Evolutionary conservation across 2,888 invertebrate genomes (phyloP), one percentile per base, ranked within the genome.

Genomic region (Tupiocoris notatus): DNA sequence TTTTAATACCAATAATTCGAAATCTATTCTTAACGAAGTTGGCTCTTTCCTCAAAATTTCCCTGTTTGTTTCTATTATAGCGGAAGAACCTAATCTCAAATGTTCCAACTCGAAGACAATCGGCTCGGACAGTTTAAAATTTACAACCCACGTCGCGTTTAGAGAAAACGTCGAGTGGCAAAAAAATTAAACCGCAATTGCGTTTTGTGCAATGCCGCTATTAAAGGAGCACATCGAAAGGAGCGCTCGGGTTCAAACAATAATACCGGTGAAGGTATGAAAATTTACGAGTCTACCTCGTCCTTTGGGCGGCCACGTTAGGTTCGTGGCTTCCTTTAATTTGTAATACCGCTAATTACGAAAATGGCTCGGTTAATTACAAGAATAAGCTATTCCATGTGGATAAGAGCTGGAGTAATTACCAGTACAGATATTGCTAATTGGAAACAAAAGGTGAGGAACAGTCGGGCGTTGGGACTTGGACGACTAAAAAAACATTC

Each of bases 271-370:
- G 39, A 39, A 39, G 39, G 6, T 39, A 7, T 39, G 39, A 39
- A 39, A 39, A 39, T 39, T 39, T 39, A 39, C 39, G 39, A 39
- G 39, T 39, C 39, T 39, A 39, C 39, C 39, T 39, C 39, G 12
- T 12, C 39, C 39, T 39, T 39, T 12, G 39, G 39, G 3, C 12
- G 12, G 39, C 39, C 39, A 39, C 39, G 39, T 39, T 39, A 39
- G 20, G 66, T 54, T 66, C 16, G 54, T 17, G 18, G 25, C 25
- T 66, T 20, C 66, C 54, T 66, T 66, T 66, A 16, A 66, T 66
- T 66, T 66, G 66, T 18, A 20, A 24, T 54, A 1, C 66, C 66
- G 18, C 66, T 66, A 66, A 66, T 66, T 66, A 66, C 66, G 20
- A 54, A 66, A 66, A 18, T n/a, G 24, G 24, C 17, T 24, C 25